Percentiles rank a stretch among this genome's conserved stretches.
phyloP scores from a whole-genome alignment of 2,888 invertebrate genomes.

The Nephrotoma flavescens region DNA sequence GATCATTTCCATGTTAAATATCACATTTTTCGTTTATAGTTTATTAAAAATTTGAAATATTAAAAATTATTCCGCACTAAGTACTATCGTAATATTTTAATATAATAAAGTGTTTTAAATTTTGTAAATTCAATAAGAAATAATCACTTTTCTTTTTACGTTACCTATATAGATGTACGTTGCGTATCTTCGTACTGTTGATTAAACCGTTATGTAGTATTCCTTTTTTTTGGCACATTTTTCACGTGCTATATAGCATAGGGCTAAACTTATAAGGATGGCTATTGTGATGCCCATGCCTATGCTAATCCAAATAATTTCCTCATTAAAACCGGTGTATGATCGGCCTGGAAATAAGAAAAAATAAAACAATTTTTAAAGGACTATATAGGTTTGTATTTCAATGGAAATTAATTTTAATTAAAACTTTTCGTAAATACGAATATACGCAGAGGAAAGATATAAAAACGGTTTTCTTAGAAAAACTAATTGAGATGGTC shows the following conservation, averaged over 20 bases:
- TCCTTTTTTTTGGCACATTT: slow-evolving; percentile 64
- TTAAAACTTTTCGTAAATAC: too few species aligned
- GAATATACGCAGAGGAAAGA: too few species aligned
- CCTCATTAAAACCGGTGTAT: slow-evolving; percentile 69
- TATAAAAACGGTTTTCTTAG: too few species aligned
- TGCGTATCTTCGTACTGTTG: not conserved
- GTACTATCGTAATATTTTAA: not conserved
- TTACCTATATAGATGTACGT: not conserved
- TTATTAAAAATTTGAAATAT: not conserved
- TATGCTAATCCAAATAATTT: slow-evolving; percentile 76
- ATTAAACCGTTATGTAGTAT: slow-evolving; percentile 51
- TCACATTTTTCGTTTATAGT: not conserved
- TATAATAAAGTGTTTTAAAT: not conserved
- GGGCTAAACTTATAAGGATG: slow-evolving; percentile 63
- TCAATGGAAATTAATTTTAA: too few species aligned
- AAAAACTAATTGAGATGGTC: too few species aligned
- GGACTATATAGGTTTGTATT: not conserved
- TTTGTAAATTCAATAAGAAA: not conserved
- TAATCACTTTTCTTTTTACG: not conserved
- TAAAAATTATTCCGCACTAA: not conserved
- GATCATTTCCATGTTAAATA: not conserved
- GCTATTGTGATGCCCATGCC: slow-evolving; percentile 51
- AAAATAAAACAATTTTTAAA: not conserved
- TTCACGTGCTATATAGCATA: slow-evolving; percentile 68
- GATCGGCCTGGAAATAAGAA: slow-evolving; percentile 46